Evolutionary conservation across 2,113 vertebrate genomes (phyloP), one percentile per base, ranked within the genome.

Genomic region (Grantiella picta): DNA sequence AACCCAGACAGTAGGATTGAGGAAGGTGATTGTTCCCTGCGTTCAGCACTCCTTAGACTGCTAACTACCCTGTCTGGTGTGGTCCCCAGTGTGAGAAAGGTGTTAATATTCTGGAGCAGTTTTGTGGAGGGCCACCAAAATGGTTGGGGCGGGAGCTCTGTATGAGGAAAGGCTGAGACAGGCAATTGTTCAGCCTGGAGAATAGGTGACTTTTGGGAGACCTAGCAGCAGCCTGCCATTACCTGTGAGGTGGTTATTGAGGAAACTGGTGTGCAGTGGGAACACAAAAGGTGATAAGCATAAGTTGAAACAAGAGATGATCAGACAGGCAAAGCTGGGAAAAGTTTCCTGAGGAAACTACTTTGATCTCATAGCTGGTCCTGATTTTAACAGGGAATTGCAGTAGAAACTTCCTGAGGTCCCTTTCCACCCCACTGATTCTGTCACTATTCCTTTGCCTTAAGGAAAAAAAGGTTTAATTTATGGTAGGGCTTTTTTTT

Each of bases 211-310:
- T 61, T 66, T 15, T 50, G 42, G 33, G 52, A 56, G 17, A 77
- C 23, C 9, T 42, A 47, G 17, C 20, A 38, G 69, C 40, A 66
- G 28, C 35, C 27, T 15, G 14, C 16, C 25, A 2, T 47, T 47
- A 31, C n/a, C 29, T 2, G 0, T 78, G 47, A 16, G 14, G 53
- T 47, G 36, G 11, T 59, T 63, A 7, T 60, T 45, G 38, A 59
- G 49, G 35, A 35, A 44, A 9, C 17, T 77, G 42, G 2, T 64
- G 10, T 29, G 2, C 42, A 25, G 7, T 47, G 45, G 45, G 10
- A 38, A 10, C 33, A 25, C 2, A 14, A 49, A 40, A 85, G 21
- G 5, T 2, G 1, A 33, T 11, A 65, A 18, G 19, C 4, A 1
- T 73, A 57, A 52, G 9, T 15, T 85, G 45, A 82, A 88, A 52